These are phyloP conservation scores for Lepidothrix coronata DNA, from an alignment of 2,113 vertebrate genomes.

Conservation along the genomic window DNA sequence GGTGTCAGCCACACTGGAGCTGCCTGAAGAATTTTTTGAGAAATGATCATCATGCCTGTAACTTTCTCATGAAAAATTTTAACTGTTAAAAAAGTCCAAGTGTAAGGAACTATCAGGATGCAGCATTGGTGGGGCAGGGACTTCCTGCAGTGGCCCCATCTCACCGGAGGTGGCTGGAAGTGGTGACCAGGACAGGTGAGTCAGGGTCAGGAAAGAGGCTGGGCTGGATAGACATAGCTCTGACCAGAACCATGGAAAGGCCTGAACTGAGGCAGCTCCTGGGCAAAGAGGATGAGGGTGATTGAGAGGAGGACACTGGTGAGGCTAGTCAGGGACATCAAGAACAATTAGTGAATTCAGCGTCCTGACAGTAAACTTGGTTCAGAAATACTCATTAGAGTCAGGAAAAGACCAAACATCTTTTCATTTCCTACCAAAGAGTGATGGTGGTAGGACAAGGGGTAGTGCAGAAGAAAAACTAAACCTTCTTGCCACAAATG, in stretches of 20 bases:
- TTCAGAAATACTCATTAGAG: not conserved
- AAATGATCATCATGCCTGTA: not conserved
- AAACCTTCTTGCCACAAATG: not conserved
- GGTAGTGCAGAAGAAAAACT: not conserved
- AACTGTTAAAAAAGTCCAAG: not conserved
- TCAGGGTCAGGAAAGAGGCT: not conserved
- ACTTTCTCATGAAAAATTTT: not conserved
- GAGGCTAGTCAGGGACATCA: not conserved
- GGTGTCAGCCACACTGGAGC: rapidly evolving
- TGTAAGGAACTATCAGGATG: not conserved
- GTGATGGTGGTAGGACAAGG: not conserved
- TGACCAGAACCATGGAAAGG: not conserved
- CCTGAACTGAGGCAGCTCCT: not conserved
- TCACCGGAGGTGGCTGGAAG: rapidly evolving
- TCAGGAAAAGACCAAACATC: not conserved
- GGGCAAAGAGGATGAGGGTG: rapidly evolving
- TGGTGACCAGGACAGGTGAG: not conserved
- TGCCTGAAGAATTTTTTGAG: not conserved
- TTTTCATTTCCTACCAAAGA: not conserved
- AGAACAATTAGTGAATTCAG: not conserved
- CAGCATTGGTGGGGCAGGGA: not conserved
- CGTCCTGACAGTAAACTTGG: not conserved
- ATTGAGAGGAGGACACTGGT: rapidly evolving
- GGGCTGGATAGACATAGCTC: not conserved
- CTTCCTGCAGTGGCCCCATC: not conserved